phyloP scores from a whole-genome alignment of 2,113 vertebrate genomes.

The Phrynocephalus versicolor region DNA sequence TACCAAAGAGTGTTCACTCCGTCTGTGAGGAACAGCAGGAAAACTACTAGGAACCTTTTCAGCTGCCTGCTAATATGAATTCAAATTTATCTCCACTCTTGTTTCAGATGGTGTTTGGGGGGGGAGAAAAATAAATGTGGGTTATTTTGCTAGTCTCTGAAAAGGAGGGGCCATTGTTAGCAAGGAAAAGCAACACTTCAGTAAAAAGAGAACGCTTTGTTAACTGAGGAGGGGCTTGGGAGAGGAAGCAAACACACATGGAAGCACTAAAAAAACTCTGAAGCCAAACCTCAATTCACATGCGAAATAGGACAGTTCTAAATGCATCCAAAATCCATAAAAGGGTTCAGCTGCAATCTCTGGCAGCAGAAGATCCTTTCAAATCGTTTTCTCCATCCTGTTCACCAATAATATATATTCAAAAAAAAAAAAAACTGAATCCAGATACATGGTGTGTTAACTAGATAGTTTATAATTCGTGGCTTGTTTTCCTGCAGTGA shows the following conservation, averaged over 20 bases:
- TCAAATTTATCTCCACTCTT: background rate
- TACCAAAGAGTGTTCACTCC: background rate
- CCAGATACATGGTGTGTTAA: conserved; percentile 8
- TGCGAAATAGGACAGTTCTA: background rate
- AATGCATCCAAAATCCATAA: conserved; percentile 12
- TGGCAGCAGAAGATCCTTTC: background rate
- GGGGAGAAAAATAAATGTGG: background rate
- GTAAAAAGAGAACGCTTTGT: background rate
- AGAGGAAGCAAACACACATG: conserved; percentile 2
- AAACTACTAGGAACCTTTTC: background rate
- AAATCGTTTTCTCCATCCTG: background rate
- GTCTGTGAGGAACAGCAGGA: background rate
- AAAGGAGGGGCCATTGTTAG: conserved; percentile 31
- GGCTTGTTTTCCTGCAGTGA: conserved; percentile 39
- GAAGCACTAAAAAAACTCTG: background rate
- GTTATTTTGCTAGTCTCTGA: conserved; percentile 40
- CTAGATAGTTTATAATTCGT: conserved; percentile 44
- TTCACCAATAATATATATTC: conserved; percentile 1
- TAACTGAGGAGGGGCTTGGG: background rate
- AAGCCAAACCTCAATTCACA: conserved; percentile 10
- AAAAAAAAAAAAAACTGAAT: background rate
- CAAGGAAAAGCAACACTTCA: conserved; percentile 22
- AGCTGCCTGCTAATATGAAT: background rate
- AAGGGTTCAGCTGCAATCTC: conserved; percentile 1
- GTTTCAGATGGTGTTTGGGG: background rate